These are phyloP conservation scores for Grammomys dolichurus DNA, from an alignment of 2,113 vertebrate genomes.

Conservation along the genomic window DNA sequence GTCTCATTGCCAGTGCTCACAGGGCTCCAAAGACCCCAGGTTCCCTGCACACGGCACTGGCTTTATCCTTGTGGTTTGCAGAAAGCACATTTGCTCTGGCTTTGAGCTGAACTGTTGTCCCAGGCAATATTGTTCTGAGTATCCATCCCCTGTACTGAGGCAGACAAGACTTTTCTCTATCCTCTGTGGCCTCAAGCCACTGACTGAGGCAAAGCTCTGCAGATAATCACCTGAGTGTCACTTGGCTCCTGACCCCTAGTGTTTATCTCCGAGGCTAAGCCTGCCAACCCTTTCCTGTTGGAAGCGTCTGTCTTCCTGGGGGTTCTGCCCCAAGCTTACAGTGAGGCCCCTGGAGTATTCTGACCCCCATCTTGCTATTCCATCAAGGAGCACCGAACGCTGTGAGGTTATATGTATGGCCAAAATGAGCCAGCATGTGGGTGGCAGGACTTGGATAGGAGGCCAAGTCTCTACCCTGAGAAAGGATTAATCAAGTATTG, in stretches of 20 bases:
- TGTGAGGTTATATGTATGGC: not conserved
- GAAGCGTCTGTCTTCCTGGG: not conserved
- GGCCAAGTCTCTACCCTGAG: not conserved
- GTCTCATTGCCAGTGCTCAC: not conserved
- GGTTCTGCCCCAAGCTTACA: not conserved
- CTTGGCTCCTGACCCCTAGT: not conserved
- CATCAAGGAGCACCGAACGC: not conserved
- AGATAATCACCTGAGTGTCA: not conserved
- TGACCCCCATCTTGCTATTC: not conserved
- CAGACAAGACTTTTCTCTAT: not conserved
- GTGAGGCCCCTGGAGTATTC: not conserved
- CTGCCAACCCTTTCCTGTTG: not conserved
- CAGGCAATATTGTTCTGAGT: not conserved
- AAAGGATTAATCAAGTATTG: not conserved
- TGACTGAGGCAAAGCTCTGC: not conserved
- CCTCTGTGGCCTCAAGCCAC: not conserved
- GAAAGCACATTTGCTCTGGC: not conserved
- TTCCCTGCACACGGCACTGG: too few species aligned
- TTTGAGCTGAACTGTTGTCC: not conserved
- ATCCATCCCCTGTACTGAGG: not conserved
- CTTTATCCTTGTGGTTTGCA: not conserved
- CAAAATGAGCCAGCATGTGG: conserved; percentile 24
- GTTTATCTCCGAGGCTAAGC: not conserved
- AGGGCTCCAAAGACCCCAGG: not conserved
- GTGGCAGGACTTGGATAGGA: not conserved